Evolutionary conservation across 2,797 vertebrate species (phyloP).

Genomic region (Echeneis naucrates): DNA sequence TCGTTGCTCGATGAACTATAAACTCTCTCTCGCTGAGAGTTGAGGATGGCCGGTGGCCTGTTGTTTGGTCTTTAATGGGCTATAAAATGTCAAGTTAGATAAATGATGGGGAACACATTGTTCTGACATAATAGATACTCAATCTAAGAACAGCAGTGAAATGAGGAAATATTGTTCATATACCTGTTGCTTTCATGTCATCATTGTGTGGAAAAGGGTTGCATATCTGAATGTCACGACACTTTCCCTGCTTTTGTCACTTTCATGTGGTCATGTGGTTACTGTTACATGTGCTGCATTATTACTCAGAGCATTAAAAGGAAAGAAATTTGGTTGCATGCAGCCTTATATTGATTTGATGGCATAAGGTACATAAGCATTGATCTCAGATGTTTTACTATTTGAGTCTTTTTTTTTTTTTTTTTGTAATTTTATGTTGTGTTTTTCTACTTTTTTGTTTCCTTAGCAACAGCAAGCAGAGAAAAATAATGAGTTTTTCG

Average conservation of each 20-base stretch:
- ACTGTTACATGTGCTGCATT: too few relatives aligned
- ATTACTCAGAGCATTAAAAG: neutral
- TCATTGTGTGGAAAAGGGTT: neutral
- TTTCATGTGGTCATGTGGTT: too few relatives aligned
- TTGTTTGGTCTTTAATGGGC: slow-evolving; percentile 13
- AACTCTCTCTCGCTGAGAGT: slow-evolving; percentile 8
- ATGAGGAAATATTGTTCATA: neutral
- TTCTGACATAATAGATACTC: neutral
- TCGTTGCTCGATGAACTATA: slow-evolving; percentile 21
- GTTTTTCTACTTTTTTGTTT: slow-evolving; percentile 21
- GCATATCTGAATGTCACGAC: neutral
- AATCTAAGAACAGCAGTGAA: neutral
- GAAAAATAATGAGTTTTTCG: slow-evolving; percentile 7
- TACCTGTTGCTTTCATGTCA: neutral
- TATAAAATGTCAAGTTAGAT: slow-evolving; percentile 23
- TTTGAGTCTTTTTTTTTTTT: neutral
- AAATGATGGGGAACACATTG: neutral
- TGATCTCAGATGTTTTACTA: neutral
- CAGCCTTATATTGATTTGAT: neutral
- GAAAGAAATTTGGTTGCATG: neutral
- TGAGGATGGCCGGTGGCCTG: neutral
- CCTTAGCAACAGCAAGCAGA: slow-evolving; percentile 32
- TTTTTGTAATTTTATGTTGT: too few relatives aligned
- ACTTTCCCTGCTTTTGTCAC: neutral
- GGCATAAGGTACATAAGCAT: neutral